Conservation (phyloP, 2,888 invertebrate genomes). For the Tipula confusa region DNA sequence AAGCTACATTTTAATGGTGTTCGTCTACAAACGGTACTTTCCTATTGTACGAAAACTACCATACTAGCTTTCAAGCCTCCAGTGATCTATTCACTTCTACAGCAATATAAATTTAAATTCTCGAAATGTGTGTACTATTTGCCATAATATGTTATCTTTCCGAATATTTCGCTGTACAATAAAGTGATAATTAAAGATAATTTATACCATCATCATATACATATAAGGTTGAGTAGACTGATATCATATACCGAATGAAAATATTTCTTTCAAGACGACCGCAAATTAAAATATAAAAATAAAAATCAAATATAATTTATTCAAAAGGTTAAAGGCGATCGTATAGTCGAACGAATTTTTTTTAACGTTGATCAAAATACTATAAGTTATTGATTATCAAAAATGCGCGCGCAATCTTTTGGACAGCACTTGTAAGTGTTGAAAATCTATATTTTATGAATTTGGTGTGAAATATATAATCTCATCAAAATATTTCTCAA, state of each 20-base stretch:
- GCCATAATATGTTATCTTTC: no score
- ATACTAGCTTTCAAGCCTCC: no score
- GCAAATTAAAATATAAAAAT: not conserved
- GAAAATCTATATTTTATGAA: not conserved
- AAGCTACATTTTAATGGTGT: no score
- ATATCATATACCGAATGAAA: not conserved
- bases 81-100: no score
- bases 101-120: no score
- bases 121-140: no score
- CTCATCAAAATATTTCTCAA: not conserved
- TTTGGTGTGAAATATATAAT: not conserved
- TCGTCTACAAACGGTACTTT: no score
- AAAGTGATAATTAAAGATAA: not conserved
- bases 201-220: not conserved
- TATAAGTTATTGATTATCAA: not conserved
- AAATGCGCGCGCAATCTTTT: not conserved
- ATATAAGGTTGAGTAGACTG: not conserved
- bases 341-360: not conserved
- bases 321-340: conserved; percentile 20
- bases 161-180: no score
- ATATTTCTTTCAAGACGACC: not conserved
- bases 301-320: not conserved
- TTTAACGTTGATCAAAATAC: not conserved
- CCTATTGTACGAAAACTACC: no score
- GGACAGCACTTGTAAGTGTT: not conserved